phyloP scores from a whole-genome alignment of 2,113 vertebrate species.

The Falcunculus frontatus region DNA sequence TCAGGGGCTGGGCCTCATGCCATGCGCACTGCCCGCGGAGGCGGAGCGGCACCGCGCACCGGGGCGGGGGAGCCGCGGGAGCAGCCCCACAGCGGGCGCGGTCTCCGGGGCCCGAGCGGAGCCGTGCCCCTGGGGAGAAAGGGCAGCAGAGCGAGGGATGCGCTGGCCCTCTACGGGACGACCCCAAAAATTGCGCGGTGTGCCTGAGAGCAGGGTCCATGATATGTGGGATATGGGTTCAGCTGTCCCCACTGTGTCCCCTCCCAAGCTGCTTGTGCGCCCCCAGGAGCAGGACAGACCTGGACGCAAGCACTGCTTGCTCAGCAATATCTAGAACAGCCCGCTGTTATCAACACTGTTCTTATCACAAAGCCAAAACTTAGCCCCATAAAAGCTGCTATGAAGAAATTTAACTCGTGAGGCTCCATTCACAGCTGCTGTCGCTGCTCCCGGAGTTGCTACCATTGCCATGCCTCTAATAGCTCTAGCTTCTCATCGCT shows the following conservation, averaged over 20 bases:
- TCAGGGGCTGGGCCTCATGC: not conserved
- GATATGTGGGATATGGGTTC: rapidly evolving
- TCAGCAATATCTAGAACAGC: rapidly evolving
- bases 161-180: rapidly evolving
- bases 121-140: too few species aligned
- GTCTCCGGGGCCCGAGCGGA: rapidly evolving
- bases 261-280: not conserved
- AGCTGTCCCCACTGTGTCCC: not conserved
- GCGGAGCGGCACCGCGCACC: not conserved
- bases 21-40: conserved; percentile 28
- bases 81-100: not conserved
- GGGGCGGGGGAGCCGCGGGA: not conserved
- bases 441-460: not conserved
- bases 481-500: rapidly evolving
- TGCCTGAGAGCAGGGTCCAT: rapidly evolving
- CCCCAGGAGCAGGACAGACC: rapidly evolving
- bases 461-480: not conserved
- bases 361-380: not conserved
- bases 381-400: too few species aligned
- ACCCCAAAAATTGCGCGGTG: rapidly evolving
- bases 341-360: not conserved
- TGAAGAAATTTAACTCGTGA: not conserved
- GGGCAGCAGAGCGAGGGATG: rapidly evolving
- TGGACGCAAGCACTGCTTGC: too few species aligned
- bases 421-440: not conserved